Evolutionary conservation across 1,140 invertebrate species (phyloP).

Genomic region (Cephus cinctus): DNA sequence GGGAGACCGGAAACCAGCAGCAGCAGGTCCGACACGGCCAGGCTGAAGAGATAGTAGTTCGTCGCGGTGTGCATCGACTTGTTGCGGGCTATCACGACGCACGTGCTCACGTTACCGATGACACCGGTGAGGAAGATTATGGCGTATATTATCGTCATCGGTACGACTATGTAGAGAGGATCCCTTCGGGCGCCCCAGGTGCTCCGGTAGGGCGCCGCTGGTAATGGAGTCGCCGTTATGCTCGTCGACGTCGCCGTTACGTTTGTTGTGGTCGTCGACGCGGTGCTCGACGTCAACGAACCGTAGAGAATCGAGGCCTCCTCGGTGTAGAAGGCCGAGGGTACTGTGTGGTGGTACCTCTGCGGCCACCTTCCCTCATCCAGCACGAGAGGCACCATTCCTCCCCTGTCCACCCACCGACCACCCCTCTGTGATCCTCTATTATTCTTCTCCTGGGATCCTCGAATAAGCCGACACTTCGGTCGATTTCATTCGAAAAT

Average conservation of each 20-base stretch:
- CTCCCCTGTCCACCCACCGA: no score
- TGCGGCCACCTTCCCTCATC: constrained; percentile 1
- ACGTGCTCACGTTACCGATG: constrained; percentile 89
- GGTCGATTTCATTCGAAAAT: no score
- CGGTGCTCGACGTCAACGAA: neutral
- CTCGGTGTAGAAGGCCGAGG: neutral
- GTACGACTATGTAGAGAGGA: constrained; percentile 70
- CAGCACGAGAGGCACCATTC: constrained; percentile 1
- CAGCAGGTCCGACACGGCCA: constrained; percentile 91
- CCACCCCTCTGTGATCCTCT: no score
- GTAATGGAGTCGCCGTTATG: neutral
- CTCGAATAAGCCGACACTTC: no score
- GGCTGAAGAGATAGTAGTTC: constrained; percentile 91
- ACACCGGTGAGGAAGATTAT: constrained; percentile 84
- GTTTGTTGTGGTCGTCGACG: neutral
- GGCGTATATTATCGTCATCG: constrained; percentile 78
- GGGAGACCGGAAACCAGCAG: constrained; percentile 78
- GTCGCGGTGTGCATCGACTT: constrained; percentile 91
- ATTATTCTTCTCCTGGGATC: no score
- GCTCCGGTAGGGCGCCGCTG: neutral
- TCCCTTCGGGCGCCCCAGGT: constrained; percentile 54
- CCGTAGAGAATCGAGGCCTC: neutral
- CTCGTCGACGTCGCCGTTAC: no score
- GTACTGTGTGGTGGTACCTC: neutral
- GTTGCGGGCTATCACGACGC: constrained; percentile 88